These are phyloP conservation scores for Empidonax alnorum DNA, from an alignment of 2,113 vertebrate species.

Conservation along the genomic window DNA sequence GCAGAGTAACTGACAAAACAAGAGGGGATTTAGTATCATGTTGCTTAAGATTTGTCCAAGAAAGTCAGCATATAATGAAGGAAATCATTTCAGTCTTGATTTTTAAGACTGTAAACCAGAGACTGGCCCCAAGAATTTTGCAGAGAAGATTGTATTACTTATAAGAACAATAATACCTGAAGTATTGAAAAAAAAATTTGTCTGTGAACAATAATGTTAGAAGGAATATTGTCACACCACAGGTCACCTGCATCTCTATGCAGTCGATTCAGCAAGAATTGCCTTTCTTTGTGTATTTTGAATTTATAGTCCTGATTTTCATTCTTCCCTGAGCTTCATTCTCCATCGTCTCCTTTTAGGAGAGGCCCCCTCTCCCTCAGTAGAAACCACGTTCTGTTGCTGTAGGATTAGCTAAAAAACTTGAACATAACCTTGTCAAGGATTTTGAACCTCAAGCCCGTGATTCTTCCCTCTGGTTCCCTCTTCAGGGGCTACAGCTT, in stretches of 20 bases:
- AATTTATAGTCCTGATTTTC: background rate
- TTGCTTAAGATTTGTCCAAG: background rate
- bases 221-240: background rate
- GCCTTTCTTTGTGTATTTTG: background rate
- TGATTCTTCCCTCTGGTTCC: background rate
- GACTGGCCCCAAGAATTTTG: background rate
- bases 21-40: background rate
- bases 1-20: background rate
- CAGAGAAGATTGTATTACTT: background rate
- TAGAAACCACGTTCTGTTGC: background rate
- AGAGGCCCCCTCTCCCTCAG: background rate
- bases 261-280: background rate
- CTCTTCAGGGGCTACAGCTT: background rate
- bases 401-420: background rate
- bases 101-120: background rate
- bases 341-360: background rate
- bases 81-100: background rate
- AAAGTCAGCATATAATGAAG: background rate
- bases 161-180: background rate
- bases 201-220: background rate
- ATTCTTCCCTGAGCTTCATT: background rate
- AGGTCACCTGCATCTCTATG: background rate
- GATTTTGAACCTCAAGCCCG: background rate
- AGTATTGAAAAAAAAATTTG: background rate
- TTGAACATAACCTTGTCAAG: background rate